These are phyloP conservation scores for Drosophila basisetae DNA, from an alignment of 2,888 invertebrate species.

Conservation along the genomic window DNA sequence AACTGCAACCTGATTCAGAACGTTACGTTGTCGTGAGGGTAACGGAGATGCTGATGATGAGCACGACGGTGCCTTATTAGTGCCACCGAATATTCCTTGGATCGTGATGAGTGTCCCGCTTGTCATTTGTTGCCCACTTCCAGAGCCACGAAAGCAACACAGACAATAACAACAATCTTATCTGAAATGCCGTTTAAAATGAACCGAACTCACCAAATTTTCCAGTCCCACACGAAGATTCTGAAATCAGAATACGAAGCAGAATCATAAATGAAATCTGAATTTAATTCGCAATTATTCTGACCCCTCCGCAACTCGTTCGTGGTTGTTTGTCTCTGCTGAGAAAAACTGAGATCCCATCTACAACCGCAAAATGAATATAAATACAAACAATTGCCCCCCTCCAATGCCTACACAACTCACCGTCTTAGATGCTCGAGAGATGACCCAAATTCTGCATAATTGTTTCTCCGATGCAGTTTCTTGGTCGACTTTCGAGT, in stretches of 20 bases:
- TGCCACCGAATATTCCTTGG: slow-evolving; percentile 36
- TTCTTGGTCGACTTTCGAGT: slow-evolving; percentile 39
- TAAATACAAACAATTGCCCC: slow-evolving; percentile 43
- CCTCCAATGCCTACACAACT: neutral
- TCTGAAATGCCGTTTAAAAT: slow-evolving; percentile 61
- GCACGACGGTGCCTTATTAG: slow-evolving; percentile 72
- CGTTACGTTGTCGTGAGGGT: slow-evolving; percentile 33
- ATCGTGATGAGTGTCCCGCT: slow-evolving; percentile 69
- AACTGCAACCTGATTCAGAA: slow-evolving; percentile 7
- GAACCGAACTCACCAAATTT: slow-evolving; percentile 41
- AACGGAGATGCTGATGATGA: slow-evolving; percentile 39
- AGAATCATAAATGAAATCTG: slow-evolving; percentile 61
- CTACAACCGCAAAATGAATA: slow-evolving; percentile 27
- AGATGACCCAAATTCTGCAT: slow-evolving; percentile 75
- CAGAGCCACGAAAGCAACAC: slow-evolving; percentile 33
- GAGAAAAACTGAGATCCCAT: slow-evolving; percentile 61
- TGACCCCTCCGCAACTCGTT: slow-evolving; percentile 42
- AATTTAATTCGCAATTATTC: slow-evolving; percentile 65
- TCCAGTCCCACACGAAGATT: slow-evolving; percentile 45
- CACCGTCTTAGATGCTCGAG: slow-evolving; percentile 41
- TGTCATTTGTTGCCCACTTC: slow-evolving; percentile 49
- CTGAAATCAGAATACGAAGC: slow-evolving; percentile 41
- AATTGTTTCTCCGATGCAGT: slow-evolving; percentile 67
- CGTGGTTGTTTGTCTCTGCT: slow-evolving; percentile 43
- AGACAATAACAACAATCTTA: slow-evolving; percentile 1